A percentile compares a stretch with the other conserved stretches of the same genome.
Evolutionary conservation across 2,888 invertebrate genomes (phyloP).

Genomic region (Caenorhabditis auriculariae): DNA sequence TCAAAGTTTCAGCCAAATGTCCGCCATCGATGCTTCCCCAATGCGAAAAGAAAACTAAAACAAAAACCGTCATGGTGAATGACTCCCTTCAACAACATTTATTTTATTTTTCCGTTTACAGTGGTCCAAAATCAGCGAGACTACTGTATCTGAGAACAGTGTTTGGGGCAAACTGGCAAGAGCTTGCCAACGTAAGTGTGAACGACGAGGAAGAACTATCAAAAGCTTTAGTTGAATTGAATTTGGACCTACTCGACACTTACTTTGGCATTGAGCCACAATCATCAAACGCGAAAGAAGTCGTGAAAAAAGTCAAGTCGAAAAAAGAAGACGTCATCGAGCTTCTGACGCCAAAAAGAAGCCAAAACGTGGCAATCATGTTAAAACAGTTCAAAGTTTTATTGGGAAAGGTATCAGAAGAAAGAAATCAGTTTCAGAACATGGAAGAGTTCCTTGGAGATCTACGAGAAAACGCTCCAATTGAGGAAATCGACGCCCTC

Average conservation of each 20-base stretch:
- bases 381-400: constrained; percentile 42
- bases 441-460: constrained; percentile 22
- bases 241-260: constrained; percentile 23
- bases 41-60: constrained; percentile 31
- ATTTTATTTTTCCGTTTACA: constrained; percentile 7
- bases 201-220: no score
- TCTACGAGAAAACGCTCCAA: constrained; percentile 6
- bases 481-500: constrained; percentile 26
- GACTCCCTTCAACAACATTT: neutral
- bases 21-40: constrained; percentile 31
- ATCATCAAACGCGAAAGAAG: no score
- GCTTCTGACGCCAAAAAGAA: constrained; percentile 36
- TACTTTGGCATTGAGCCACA: constrained; percentile 23
- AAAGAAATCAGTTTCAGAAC: no score
- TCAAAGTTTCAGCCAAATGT: constrained; percentile 20
- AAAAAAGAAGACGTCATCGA: constrained; percentile 23
- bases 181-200: neutral
- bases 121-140: constrained; percentile 27
- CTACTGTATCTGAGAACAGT: constrained; percentile 10
- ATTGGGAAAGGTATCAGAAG: neutral
- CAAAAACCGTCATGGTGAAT: constrained; percentile 23
- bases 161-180: constrained; percentile 22
- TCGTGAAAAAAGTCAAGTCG: no score
- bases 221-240: constrained; percentile 11
- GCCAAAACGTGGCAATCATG: constrained; percentile 43